Evolutionary conservation across 2,113 vertebrate species (phyloP), one percentile per base, ranked within the genome.

Genomic region (Ifrita kowaldi): DNA sequence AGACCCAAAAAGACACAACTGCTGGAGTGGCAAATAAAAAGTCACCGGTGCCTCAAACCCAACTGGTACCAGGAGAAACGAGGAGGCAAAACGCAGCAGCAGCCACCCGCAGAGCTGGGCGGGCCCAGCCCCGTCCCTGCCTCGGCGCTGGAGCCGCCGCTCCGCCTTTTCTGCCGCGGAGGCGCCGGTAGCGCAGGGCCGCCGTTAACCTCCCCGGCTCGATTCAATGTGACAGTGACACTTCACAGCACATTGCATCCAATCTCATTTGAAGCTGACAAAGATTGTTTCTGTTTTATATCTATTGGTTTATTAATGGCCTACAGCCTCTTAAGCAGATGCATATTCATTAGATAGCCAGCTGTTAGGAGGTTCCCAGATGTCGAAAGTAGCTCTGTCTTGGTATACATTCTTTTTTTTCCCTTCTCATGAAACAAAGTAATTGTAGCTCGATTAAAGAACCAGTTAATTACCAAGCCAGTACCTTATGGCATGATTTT

Each of bases 271-370:
- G 97, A 96, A 96, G 98, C 98, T 98, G 98, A 98, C 97, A 96
- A 97, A 98, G 97, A 98, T 97, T 96, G 97, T 97, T 98, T 98
- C 98, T 98, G 97, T 95, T 98, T 98, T 98, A 97, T 97, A 98
- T 98, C 98, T 98, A 98, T 96, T 98, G 98, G 98, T 98, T 98
- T 98, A 98, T 98, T 98, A 98, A 98, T 98, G 98, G 97, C 94
- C 97, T 98, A 96, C 97, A 98, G 97, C 97, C 97, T 98, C 97
- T 98, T 97, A 98, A 98, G 97, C 98, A 98, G 98, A 98, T 98
- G 98, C 98, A 98, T 98, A 98, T 98, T 98, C 97, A 98, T 98
- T 98, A 98, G 98, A 95, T 98, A 97, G 98, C 98, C 98, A 99
- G 98, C 98, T 99, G 98, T 98, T 98, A 97, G 94, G 97, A 96